These are phyloP conservation scores for Ciconia nigra DNA, from an alignment of 2,797 vertebrate species.

Conservation along the genomic window DNA sequence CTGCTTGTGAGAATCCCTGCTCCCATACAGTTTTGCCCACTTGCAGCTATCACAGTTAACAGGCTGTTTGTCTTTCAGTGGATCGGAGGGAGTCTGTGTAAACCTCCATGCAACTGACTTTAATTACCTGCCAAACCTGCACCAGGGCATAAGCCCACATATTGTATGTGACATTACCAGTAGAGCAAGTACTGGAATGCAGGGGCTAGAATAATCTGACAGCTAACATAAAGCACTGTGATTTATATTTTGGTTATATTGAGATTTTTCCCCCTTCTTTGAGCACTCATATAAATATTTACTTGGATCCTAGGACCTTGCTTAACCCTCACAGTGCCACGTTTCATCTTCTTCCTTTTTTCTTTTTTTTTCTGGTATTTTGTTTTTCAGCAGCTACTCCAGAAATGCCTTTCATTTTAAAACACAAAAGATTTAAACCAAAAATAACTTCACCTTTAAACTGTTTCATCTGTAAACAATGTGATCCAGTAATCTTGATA, in stretches of 20 bases:
- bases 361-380: neutral
- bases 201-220: slow-evolving; percentile 70
- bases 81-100: slow-evolving; percentile 39
- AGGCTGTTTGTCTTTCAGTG: slow-evolving; percentile 45
- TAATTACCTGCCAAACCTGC: slow-evolving; percentile 69
- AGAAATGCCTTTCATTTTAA: slow-evolving; percentile 48
- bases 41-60: slow-evolving; percentile 20
- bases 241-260: slow-evolving; percentile 74
- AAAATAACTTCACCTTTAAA: slow-evolving; percentile 64
- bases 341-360: slow-evolving; percentile 30
- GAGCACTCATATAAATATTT: slow-evolving; percentile 78
- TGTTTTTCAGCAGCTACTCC: neutral
- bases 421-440: slow-evolving; percentile 20
- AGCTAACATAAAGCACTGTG: slow-evolving; percentile 70
- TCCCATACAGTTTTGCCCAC: neutral
- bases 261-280: slow-evolving; percentile 64
- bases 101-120: slow-evolving; percentile 53
- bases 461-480: slow-evolving; percentile 49
- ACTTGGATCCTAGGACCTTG: slow-evolving; percentile 69
- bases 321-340: slow-evolving; percentile 69
- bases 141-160: slow-evolving; percentile 44
- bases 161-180: slow-evolving; percentile 52
- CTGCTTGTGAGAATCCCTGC: neutral
- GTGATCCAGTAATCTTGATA: slow-evolving; percentile 34
- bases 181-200: slow-evolving; percentile 64